phyloP scores from a whole-genome alignment of 2,797 vertebrate species.

The Pitangus sulphuratus region DNA sequence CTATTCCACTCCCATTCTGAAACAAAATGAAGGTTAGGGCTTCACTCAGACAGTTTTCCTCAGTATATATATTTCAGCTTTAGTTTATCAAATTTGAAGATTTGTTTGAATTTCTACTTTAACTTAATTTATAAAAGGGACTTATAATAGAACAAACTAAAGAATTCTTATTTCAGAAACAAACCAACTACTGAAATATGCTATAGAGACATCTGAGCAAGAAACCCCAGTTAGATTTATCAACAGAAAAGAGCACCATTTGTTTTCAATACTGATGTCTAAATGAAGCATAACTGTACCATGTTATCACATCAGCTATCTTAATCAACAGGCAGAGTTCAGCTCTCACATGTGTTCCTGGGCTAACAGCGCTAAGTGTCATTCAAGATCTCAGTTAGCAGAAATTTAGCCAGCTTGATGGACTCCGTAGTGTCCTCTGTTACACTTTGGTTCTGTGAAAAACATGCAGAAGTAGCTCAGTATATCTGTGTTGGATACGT shows the following conservation, averaged over 20 bases:
- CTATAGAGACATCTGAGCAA: neutral
- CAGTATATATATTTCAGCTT: neutral
- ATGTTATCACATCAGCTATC: neutral
- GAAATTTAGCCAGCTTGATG: neutral
- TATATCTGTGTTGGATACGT: neutral
- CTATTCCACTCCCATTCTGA: neutral
- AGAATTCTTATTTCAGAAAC: neutral
- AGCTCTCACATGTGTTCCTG: accelerated
- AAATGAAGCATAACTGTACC: neutral
- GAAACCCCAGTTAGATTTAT: neutral
- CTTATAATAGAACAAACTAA: neutral
- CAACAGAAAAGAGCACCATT: neutral
- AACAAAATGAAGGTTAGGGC: neutral
- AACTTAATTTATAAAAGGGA: neutral
- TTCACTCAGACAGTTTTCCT: neutral
- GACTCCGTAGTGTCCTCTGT: neutral
- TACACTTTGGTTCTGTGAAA: neutral
- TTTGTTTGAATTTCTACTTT: neutral
- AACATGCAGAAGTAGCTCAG: neutral
- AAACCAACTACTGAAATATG: neutral
- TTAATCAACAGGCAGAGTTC: neutral
- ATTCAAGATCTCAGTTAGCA: neutral
- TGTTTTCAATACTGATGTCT: neutral
- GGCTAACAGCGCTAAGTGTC: neutral
- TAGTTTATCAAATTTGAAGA: neutral